A percentile compares a stretch with the other conserved stretches of the same genome.
phyloP scores from a whole-genome alignment of 2,888 invertebrate genomes.

The Onchidella celtica region DNA sequence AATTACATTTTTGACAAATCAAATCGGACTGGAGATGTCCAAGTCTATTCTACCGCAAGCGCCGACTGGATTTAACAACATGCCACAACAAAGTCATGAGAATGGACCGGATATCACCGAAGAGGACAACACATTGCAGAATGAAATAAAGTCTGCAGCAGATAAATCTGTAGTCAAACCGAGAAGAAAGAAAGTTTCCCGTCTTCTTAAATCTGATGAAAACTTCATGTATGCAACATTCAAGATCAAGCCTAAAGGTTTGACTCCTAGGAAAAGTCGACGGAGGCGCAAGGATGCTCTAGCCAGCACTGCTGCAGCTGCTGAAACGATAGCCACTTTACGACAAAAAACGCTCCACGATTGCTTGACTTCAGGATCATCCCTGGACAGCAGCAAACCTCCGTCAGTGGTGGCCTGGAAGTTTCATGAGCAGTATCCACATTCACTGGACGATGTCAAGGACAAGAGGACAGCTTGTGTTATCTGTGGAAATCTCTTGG shows the following conservation, averaged over 20 bases:
- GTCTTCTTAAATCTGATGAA: slow-evolving; percentile 65
- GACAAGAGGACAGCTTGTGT: not conserved
- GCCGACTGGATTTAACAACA: not conserved
- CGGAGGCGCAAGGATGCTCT: slow-evolving; percentile 1
- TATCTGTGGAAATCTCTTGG: not conserved
- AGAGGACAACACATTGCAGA: slow-evolving; percentile 5
- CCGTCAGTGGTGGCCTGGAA: slow-evolving; percentile 43
- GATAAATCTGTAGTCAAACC: slow-evolving; percentile 54
- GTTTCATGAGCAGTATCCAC: slow-evolving; percentile 47
- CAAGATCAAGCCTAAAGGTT: slow-evolving; percentile 56
- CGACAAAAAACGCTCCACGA: slow-evolving; percentile 6
- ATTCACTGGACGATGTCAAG: not conserved
- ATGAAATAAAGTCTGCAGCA: slow-evolving; percentile 9
- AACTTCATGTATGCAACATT: slow-evolving; percentile 73
- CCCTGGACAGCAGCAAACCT: not conserved
- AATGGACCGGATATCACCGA: not conserved
- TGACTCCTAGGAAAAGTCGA: slow-evolving; percentile 27
- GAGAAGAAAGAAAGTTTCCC: slow-evolving; percentile 63
- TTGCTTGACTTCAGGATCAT: not conserved
- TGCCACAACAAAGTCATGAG: not conserved
- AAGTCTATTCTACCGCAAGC: not conserved
- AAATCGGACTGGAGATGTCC: slow-evolving; percentile 31
- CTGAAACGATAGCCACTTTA: slow-evolving; percentile 30
- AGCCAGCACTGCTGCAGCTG: slow-evolving; percentile 1
- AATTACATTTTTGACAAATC: slow-evolving; percentile 26